Percentiles rank a stretch among this genome's conserved stretches.
These are phyloP conservation scores for Dryobates pubescens DNA, from an alignment of 2,797 vertebrate genomes.

Conservation along the genomic window DNA sequence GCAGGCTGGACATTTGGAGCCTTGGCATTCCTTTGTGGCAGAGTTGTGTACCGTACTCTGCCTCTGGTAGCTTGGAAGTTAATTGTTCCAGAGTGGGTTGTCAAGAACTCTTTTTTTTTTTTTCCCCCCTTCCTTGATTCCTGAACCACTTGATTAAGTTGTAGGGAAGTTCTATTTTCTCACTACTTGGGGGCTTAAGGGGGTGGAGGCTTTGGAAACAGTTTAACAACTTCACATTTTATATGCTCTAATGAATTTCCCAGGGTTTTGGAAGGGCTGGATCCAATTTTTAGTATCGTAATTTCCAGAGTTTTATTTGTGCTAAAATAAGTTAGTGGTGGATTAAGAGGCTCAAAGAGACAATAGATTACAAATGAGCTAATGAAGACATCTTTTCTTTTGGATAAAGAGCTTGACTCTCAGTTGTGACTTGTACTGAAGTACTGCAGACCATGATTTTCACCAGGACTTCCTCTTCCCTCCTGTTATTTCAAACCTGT, in stretches of 20 bases:
- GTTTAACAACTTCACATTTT: conserved; percentile 51
- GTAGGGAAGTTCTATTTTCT: conserved; percentile 41
- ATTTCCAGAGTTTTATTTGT: conserved; percentile 62
- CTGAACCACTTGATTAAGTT: conserved; percentile 30
- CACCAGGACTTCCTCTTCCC: neutral
- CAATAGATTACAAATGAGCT: conserved; percentile 38
- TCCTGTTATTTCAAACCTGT: conserved; percentile 38
- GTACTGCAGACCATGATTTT: neutral
- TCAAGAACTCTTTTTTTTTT: neutral
- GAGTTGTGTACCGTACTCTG: neutral
- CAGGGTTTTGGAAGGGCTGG: conserved; percentile 53
- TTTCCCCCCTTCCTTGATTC: neutral
- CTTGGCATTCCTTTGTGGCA: neutral
- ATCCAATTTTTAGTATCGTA: conserved; percentile 26
- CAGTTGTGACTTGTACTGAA: neutral
- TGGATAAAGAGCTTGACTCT: conserved; percentile 13
- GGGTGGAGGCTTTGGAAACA: conserved; percentile 60
- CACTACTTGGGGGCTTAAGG: conserved; percentile 53
- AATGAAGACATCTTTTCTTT: conserved; percentile 44
- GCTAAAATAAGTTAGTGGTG: conserved; percentile 42
- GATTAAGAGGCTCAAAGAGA: conserved; percentile 28
- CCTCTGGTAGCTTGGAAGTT: conserved; percentile 10
- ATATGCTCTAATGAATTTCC: conserved; percentile 61
- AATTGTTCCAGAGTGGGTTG: neutral
- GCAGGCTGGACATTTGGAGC: neutral